Base-by-base conservation (phyloP, 2,797 vertebrate genomes). In the Bradypus variegatus region DNA sequence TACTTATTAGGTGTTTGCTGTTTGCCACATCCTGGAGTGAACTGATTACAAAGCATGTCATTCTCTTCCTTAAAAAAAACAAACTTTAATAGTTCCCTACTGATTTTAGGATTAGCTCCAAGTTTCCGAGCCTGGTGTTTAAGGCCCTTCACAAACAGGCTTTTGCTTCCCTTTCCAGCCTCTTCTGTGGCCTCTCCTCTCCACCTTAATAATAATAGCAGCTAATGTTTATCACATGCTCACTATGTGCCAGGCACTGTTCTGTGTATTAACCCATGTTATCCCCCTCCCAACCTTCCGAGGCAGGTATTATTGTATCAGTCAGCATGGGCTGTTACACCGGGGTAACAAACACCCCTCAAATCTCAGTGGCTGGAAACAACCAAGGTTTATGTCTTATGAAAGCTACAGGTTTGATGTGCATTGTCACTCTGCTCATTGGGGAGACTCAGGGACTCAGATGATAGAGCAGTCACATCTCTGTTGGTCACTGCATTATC, bases 1-100 rank as follows among this genome's bases (percentile, higher is more conserved):
- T 88, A 73, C 88, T 92, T 94, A 86, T 83, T 91, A 92, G 91
- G 88, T 38, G 60, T 33, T 55, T 91, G 77, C 60, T 88, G 48
- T 91, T 90, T 93, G 80, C 80, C 90, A 91, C 72, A 64, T 93
- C 55, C 84, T 91, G 41, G 72, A 36, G 53, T 75, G 75, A 93
- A 69, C 73, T 70, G 70, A 92, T 85, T 81, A 62, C 87, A 86
- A 90, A 90, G 15, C 27, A 55, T 45, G 60, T 19, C 69, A 79
- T 88, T 65, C 81, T 88, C 93, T 27, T 90, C 19, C 41, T 94
- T 88, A 31, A 81, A 80, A 36, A 89, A 25, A 45, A 45, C 65
- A 89, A 25, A n/a, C 13, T 58, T 78, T 53, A 58, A n/a, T 64
- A 62, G 83, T 86, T 89, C 81, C 50, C 29, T 38, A 55, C 36